These are phyloP conservation scores for Drosophila burlai DNA, from an alignment of 1,140 invertebrate species.

Conservation along the genomic window DNA sequence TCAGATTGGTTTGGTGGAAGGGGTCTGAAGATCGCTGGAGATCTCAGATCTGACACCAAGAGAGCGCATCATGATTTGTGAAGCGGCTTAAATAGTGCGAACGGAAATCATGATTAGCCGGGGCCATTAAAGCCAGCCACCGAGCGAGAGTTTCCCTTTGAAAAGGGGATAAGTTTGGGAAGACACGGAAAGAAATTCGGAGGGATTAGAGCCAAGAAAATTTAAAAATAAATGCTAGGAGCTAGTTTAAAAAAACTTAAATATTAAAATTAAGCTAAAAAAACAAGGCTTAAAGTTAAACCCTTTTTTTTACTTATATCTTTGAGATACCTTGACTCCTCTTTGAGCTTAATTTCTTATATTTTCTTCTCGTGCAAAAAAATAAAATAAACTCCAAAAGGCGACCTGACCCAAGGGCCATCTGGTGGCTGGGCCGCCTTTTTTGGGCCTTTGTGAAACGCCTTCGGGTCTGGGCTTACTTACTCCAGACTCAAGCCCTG, in stretches of 20 bases:
- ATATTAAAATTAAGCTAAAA: not conserved
- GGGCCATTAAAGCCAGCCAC: conserved; percentile 57
- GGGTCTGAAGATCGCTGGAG: conserved; percentile 26
- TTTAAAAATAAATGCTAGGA: not conserved
- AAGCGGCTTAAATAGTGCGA: conserved; percentile 61
- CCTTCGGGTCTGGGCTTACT: conserved; percentile 9
- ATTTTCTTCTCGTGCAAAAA: conserved; percentile 8
- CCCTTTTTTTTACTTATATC: no score
- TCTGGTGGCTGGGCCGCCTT: conserved; percentile 32
- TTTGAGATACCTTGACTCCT: no score
- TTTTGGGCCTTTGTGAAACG: conserved; percentile 29
- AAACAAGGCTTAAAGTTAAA: no score
- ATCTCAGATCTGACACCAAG: conserved; percentile 48
- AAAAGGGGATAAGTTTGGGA: not conserved
- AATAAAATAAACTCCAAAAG: not conserved
- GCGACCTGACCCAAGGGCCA: conserved; percentile 37
- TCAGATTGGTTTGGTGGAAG: conserved; percentile 7
- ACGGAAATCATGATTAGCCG: conserved; percentile 80
- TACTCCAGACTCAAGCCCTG: conserved; percentile 23
- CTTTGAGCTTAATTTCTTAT: not conserved
- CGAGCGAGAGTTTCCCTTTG: conserved; percentile 15
- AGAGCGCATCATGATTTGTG: conserved; percentile 60
- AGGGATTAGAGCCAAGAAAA: not conserved
- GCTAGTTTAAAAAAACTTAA: no score
- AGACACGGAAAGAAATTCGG: conserved; percentile 5